A percentile compares a stretch with the other conserved stretches of the same genome.
These are phyloP conservation scores for Drosophila littoralis DNA, from an alignment of 1,140 invertebrate genomes.

Conservation along the genomic window DNA sequence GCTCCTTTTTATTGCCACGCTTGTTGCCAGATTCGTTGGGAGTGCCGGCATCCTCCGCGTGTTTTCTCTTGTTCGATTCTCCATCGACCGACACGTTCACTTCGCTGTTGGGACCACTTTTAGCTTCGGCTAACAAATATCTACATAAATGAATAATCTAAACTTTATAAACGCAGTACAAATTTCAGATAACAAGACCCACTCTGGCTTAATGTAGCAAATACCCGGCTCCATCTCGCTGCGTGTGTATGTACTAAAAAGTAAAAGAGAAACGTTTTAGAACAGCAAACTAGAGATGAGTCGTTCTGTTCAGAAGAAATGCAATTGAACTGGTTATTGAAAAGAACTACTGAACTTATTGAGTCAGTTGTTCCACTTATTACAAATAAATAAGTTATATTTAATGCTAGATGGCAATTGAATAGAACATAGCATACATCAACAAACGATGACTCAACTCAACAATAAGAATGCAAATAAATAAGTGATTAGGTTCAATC, in stretches of 20 bases:
- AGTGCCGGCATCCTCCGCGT: slow-evolving; percentile 17
- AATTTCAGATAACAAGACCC: slow-evolving; percentile 3
- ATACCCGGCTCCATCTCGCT: slow-evolving; percentile 84
- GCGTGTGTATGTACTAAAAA: slow-evolving; percentile 25
- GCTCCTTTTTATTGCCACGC: slow-evolving; percentile 67
- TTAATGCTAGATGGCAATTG: too few species aligned
- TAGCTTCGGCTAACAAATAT: slow-evolving; percentile 53
- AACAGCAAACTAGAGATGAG: slow-evolving; percentile 1
- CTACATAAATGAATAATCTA: slow-evolving; percentile 12
- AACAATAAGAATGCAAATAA: too few species aligned
- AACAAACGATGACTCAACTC: too few species aligned
- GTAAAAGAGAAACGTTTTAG: slow-evolving; percentile 16
- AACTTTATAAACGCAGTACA: neutral
- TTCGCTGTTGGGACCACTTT: slow-evolving; percentile 4
- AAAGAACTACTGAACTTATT: too few species aligned
- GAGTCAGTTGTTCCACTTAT: too few species aligned
- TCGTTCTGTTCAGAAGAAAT: neutral
- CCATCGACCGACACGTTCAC: neutral
- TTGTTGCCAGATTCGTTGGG: slow-evolving; percentile 21
- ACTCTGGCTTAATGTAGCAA: slow-evolving; percentile 86
- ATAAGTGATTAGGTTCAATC: too few species aligned
- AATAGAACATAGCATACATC: too few species aligned
- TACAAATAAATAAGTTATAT: too few species aligned
- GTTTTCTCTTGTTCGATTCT: slow-evolving; percentile 59
- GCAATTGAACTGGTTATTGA: neutral